phyloP scores from a whole-genome alignment of 2,888 invertebrate species.

The Psylliodes chrysocephalus region DNA sequence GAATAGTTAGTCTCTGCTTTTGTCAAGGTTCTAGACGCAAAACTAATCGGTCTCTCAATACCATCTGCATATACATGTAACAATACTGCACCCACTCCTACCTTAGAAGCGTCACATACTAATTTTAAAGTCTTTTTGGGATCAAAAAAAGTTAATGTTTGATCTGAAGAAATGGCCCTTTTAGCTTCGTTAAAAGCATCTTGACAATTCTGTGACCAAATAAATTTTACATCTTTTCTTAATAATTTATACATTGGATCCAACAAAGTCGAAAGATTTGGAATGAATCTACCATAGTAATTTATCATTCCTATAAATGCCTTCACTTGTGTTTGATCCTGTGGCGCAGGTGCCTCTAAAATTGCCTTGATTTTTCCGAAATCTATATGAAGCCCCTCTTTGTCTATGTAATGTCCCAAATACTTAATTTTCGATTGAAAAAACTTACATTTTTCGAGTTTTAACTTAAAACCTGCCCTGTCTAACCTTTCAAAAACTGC shows the following conservation, averaged over 20 bases:
- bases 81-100: slow-evolving; percentile 23
- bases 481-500: too few species aligned
- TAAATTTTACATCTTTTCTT: slow-evolving; percentile 29
- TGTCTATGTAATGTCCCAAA: too few species aligned
- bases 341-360: too few species aligned
- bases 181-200: slow-evolving; percentile 14
- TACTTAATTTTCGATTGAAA: too few species aligned
- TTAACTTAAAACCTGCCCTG: too few species aligned
- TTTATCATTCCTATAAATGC: slow-evolving; percentile 55
- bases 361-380: slow-evolving; percentile 13
- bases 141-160: slow-evolving; percentile 18
- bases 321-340: slow-evolving; percentile 36
- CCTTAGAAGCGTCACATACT: slow-evolving; percentile 23
- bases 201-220: slow-evolving; percentile 46
- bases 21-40: background rate
- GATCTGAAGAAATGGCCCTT: slow-evolving; percentile 14
- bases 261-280: slow-evolving; percentile 44
- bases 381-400: too few species aligned
- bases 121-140: slow-evolving; percentile 23
- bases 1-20: background rate
- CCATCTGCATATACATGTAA: background rate
- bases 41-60: background rate
- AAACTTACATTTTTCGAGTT: too few species aligned
- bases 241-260: slow-evolving; percentile 50
- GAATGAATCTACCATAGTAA: too few species aligned